Conservation (phyloP, 2,113 vertebrate genomes). For the Nothoprocta pentlandii region DNA sequence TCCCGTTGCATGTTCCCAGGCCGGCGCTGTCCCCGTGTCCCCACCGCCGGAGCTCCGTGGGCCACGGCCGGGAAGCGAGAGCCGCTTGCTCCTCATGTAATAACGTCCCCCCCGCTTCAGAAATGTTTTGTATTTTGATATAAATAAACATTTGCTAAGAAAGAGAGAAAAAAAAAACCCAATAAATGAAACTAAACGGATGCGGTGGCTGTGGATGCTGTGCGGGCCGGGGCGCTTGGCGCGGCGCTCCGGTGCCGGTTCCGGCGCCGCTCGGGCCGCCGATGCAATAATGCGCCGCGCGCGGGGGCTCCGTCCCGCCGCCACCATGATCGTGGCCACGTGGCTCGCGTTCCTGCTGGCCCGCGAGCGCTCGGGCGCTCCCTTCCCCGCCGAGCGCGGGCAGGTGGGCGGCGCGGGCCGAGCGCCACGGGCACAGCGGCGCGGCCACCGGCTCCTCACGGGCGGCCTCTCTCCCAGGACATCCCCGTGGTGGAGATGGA, state of each 20-base stretch:
- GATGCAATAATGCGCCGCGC: neutral
- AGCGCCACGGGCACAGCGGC: neutral
- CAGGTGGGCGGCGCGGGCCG: neutral
- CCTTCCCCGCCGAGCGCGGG: neutral
- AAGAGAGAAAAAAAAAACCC: neutral
- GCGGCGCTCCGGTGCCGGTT: too few species aligned
- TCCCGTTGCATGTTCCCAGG: slow-evolving; percentile 73
- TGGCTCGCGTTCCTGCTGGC: slow-evolving; percentile 59
- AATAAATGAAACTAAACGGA: neutral
- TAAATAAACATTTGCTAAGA: slow-evolving; percentile 86
- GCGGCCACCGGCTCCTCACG: neutral
- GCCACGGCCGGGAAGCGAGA: slow-evolving; percentile 70
- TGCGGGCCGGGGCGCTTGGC: too few species aligned
- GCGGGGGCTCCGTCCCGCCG: too few species aligned
- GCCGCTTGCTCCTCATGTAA: slow-evolving; percentile 82
- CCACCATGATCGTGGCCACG: slow-evolving; percentile 58
- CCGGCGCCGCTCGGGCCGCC: accelerated
- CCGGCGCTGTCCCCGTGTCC: too few species aligned
- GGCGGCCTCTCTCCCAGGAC: slow-evolving; percentile 35
- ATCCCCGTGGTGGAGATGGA: neutral
- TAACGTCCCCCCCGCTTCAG: slow-evolving; percentile 83
- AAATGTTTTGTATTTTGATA: slow-evolving; percentile 90
- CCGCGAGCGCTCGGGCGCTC: neutral
- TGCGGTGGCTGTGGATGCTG: too few species aligned
- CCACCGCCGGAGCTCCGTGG: too few species aligned